Percentiles rank a stretch among this genome's conserved stretches.
Evolutionary conservation across 1,140 invertebrate species (phyloP).

Genomic region (Cyclargus thomasi): DNA sequence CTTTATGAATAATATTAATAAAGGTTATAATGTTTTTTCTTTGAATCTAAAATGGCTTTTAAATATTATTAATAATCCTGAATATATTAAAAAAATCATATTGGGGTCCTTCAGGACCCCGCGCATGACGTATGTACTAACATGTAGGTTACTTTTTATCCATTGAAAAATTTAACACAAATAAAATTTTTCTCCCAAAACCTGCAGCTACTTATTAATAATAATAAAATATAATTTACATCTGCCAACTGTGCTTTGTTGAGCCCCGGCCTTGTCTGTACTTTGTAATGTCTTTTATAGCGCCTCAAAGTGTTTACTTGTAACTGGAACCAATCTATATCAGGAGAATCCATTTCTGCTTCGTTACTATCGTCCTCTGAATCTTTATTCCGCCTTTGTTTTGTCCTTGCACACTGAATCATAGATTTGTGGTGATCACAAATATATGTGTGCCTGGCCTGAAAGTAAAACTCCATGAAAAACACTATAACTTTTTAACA

Average conservation of each 20-base stretch:
- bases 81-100: too few relatives aligned
- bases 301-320: conserved; percentile 94
- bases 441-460: conserved; percentile 96
- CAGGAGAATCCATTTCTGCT: conserved; percentile 89
- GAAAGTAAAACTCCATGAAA: conserved; percentile 40
- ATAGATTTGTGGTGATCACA: conserved; percentile 97
- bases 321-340: conserved; percentile 94
- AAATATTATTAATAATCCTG: too few relatives aligned
- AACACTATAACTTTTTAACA: background rate
- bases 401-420: conserved; percentile 93
- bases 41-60: too few relatives aligned
- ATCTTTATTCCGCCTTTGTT: conserved; percentile 89
- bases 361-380: conserved; percentile 95
- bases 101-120: too few relatives aligned
- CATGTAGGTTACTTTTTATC: too few relatives aligned
- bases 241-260: conserved; percentile 97
- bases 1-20: too few relatives aligned
- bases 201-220: too few relatives aligned
- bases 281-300: conserved; percentile 96
- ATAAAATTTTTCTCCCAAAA: too few relatives aligned
- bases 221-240: conserved; percentile 79
- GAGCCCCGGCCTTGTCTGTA: conserved; percentile 90
- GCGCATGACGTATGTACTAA: too few relatives aligned
- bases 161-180: too few relatives aligned
- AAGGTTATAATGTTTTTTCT: too few relatives aligned